phyloP scores from a whole-genome alignment of 2,797 vertebrate genomes.

The Enteromius paludinosus region DNA sequence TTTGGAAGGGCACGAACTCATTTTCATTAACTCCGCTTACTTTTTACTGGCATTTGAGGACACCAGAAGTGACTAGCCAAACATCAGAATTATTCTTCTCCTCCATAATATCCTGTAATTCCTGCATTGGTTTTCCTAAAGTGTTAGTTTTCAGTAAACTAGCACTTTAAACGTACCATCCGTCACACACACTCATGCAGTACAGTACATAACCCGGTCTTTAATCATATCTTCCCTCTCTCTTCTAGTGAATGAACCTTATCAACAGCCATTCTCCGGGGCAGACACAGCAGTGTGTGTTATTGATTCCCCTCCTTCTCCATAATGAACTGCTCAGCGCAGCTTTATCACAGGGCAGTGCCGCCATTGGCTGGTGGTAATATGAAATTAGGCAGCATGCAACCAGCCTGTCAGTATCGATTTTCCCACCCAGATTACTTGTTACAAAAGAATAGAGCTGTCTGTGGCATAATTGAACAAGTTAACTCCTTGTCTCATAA shows the following conservation, averaged over 20 bases:
- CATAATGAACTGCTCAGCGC: constrained; percentile 95
- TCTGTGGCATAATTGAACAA: constrained; percentile 99
- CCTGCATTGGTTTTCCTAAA: background rate
- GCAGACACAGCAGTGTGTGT: constrained; percentile 65
- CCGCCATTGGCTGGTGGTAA: constrained; percentile 93
- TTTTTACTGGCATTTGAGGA: constrained; percentile 9
- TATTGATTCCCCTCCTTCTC: constrained; percentile 86
- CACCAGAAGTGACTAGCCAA: background rate
- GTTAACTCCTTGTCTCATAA: constrained; percentile 99
- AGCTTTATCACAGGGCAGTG: constrained; percentile 89
- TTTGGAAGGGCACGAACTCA: constrained; percentile 26
- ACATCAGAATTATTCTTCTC: background rate
- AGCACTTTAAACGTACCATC: background rate
- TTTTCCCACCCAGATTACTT: constrained; percentile 98
- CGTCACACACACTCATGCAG: constrained; percentile 9
- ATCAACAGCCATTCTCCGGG: constrained; percentile 65
- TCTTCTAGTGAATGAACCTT: constrained; percentile 31
- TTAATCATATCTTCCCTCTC: constrained; percentile 18
- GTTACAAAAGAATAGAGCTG: constrained; percentile 99
- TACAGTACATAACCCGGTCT: background rate
- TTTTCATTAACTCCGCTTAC: constrained; percentile 2
- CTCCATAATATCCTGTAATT: background rate
- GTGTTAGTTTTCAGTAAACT: constrained; percentile 6
- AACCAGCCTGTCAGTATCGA: constrained; percentile 96
- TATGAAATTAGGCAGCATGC: constrained; percentile 98